These are phyloP conservation scores for Camarhynchus parvulus DNA, from an alignment of 2,113 vertebrate genomes.

Conservation along the genomic window DNA sequence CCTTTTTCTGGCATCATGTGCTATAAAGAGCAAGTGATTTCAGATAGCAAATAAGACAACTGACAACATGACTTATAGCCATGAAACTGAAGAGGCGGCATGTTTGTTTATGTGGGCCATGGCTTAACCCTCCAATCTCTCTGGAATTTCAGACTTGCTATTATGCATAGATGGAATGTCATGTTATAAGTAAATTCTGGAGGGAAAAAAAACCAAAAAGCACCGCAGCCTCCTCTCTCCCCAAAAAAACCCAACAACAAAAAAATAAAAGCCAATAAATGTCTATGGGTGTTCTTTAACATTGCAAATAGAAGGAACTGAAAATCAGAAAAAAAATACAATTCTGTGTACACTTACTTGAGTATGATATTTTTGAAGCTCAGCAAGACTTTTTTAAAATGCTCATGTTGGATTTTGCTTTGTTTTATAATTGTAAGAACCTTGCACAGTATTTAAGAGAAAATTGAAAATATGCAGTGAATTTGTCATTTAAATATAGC, in stretches of 20 bases:
- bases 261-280: background rate
- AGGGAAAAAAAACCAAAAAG: accelerated
- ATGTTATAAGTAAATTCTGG: background rate
- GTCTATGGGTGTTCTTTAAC: background rate
- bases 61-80: slow-evolving; percentile 20
- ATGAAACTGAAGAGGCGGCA: background rate
- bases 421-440: background rate
- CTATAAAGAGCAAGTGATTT: background rate
- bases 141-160: background rate
- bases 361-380: background rate
- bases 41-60: slow-evolving; percentile 27
- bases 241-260: accelerated
- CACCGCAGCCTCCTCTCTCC: accelerated
- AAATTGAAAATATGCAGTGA: accelerated
- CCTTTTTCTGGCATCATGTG: background rate
- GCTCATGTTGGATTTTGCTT: background rate
- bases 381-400: background rate
- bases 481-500: background rate
- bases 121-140: background rate
- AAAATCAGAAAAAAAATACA: background rate
- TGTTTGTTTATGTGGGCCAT: slow-evolving; percentile 2
- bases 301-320: background rate
- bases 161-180: background rate
- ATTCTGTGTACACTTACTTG: background rate
- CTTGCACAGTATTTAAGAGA: background rate